Conservation (phyloP, 35 echinoderm and acorn worm species). For the Heliocidaris erythrogramma region DNA sequence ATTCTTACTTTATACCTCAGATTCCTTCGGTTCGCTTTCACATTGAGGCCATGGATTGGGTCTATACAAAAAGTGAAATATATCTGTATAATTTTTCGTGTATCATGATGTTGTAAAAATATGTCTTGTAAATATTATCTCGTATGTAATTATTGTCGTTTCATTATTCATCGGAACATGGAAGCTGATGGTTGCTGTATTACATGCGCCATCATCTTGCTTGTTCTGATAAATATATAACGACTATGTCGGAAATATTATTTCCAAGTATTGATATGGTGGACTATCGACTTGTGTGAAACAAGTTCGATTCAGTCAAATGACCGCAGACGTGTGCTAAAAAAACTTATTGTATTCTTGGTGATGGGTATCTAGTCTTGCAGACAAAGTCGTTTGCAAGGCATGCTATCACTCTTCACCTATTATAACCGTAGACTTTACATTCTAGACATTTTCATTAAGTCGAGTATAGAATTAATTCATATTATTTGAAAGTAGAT, state of each 20-base stretch:
- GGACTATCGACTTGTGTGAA: not conserved
- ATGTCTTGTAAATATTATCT: not conserved
- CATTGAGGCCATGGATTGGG: not conserved
- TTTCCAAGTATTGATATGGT: not conserved
- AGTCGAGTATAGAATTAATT: not conserved
- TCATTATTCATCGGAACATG: not conserved
- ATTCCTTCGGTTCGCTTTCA: too few species aligned
- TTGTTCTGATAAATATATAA: not conserved
- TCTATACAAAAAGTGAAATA: not conserved
- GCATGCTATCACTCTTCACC: slow-evolving; percentile 3
- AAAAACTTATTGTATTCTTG: slow-evolving; percentile 40
- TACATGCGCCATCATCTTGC: not conserved
- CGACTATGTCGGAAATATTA: not conserved
- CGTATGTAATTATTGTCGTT: not conserved
- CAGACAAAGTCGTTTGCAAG: not conserved
- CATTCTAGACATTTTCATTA: not conserved
- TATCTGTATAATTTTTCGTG: not conserved
- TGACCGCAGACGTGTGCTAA: slow-evolving; percentile 37
- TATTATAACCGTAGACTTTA: not conserved
- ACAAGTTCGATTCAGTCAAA: not conserved
- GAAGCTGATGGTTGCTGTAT: not conserved
- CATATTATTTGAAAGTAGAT: not conserved
- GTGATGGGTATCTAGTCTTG: slow-evolving; percentile 7
- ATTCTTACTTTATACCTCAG: too few species aligned
- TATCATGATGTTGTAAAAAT: not conserved